A percentile compares a stretch with the other conserved stretches of the same genome.
phyloP scores from a whole-genome alignment of 2,888 invertebrate genomes.

The Bombylius discolor region DNA sequence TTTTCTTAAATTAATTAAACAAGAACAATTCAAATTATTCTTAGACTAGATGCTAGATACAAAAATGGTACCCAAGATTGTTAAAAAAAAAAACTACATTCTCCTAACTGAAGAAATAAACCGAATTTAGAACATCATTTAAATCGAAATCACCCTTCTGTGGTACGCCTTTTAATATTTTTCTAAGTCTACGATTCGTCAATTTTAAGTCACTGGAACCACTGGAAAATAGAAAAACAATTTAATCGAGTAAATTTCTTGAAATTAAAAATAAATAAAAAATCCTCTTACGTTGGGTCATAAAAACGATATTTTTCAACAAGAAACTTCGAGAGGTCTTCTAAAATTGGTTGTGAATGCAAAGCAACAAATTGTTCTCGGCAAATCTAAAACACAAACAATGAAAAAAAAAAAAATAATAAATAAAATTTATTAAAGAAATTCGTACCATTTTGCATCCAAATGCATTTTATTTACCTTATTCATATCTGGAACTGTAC shows the following conservation, averaged over 20 bases:
- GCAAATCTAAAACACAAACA: slow-evolving; percentile 54
- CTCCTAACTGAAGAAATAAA: slow-evolving; percentile 73
- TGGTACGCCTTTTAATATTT: slow-evolving; percentile 50
- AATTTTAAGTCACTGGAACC: no score
- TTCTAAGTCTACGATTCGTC: slow-evolving; percentile 35
- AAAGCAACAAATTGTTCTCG: slow-evolving; percentile 96
- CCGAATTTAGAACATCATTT: slow-evolving; percentile 57
- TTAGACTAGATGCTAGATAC: no score
- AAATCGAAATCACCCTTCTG: slow-evolving; percentile 65
- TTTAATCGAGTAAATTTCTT: no score
- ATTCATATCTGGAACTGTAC: slow-evolving; percentile 77
- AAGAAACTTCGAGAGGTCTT: slow-evolving; percentile 68
- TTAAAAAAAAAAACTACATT: neutral
- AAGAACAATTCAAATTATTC: no score
- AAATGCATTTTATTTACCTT: slow-evolving; percentile 40
- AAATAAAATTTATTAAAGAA: neutral
- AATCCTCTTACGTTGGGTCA: slow-evolving; percentile 39
- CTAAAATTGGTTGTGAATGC: slow-evolving; percentile 83
- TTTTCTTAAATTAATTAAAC: no score
- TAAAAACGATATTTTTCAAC: slow-evolving; percentile 51
- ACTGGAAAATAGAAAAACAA: slow-evolving; percentile 9
- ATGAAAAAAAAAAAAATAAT: slow-evolving; percentile 7
- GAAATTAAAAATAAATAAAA: neutral
- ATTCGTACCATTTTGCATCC: neutral
- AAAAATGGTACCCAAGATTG: no score